Evolutionary conservation across 2,888 invertebrate genomes (phyloP).

Genomic region (Apamea epomidion): DNA sequence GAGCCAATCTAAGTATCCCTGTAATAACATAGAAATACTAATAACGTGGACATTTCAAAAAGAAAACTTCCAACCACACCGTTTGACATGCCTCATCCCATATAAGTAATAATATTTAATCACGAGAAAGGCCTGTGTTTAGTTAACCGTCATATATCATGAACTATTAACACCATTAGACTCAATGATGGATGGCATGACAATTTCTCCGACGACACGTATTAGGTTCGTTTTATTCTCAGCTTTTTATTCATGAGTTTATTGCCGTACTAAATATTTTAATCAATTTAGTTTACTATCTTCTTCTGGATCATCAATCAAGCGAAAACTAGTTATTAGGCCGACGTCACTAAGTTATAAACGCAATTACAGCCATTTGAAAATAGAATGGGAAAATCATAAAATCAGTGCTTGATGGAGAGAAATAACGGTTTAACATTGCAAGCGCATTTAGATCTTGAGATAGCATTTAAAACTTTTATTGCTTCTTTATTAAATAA

Average conservation of each 20-base stretch:
- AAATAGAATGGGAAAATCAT: constrained; percentile 74
- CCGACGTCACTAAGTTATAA: constrained; percentile 77
- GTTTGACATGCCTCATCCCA: constrained; percentile 27
- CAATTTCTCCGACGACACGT: constrained; percentile 79
- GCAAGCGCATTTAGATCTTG: constrained; percentile 56
- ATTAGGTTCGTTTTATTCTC: constrained; percentile 77
- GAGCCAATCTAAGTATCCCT: constrained; percentile 19
- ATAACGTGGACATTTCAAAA: constrained; percentile 27
- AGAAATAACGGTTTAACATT: constrained; percentile 61
- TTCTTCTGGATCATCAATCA: constrained; percentile 83
- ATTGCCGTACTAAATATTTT: constrained; percentile 82
- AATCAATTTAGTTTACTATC: constrained; percentile 82
- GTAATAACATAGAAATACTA: constrained; percentile 32
- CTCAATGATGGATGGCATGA: constrained; percentile 80
- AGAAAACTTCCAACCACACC: constrained; percentile 20
- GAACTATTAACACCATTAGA: constrained; percentile 78
- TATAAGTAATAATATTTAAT: constrained; percentile 50
- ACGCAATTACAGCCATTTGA: constrained; percentile 74
- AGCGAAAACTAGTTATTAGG: constrained; percentile 80
- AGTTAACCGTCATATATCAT: constrained; percentile 73
- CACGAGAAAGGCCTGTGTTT: constrained; percentile 58
- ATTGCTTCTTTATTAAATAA: constrained; percentile 59
- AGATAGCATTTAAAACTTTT: constrained; percentile 59
- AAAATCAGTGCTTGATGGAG: constrained; percentile 60
- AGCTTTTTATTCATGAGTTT: constrained; percentile 81